Evolutionary conservation across 2,888 invertebrate genomes (phyloP).

Genomic region (Drosophila setosimentum): DNA sequence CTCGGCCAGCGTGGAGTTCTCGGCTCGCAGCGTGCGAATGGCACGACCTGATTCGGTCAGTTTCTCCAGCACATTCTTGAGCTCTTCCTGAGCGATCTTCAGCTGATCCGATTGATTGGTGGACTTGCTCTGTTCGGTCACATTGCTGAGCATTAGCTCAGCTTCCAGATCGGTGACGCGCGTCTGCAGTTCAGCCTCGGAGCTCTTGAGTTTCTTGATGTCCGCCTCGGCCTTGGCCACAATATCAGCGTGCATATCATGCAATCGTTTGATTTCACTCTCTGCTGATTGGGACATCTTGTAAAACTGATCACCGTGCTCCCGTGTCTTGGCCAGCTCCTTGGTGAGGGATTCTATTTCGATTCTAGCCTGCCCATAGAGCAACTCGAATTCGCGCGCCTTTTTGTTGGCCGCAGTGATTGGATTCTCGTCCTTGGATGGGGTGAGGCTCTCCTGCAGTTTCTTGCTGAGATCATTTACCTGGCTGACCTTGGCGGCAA

Average conservation of each 20-base stretch:
- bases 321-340: constrained; percentile 90
- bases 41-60: constrained; percentile 87
- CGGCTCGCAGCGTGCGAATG: constrained; percentile 87
- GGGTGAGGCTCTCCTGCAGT: constrained; percentile 88
- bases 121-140: constrained; percentile 86
- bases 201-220: constrained; percentile 85
- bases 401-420: constrained; percentile 88
- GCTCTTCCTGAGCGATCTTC: constrained; percentile 87
- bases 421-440: constrained; percentile 86
- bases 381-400: constrained; percentile 90
- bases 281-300: constrained; percentile 94
- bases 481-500: constrained; percentile 87
- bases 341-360: constrained; percentile 90
- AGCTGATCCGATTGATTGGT: constrained; percentile 86
- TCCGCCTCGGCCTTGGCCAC: constrained; percentile 88
- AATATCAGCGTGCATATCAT: constrained; percentile 87
- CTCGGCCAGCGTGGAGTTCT: constrained; percentile 88
- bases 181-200: constrained; percentile 87
- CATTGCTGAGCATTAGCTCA: constrained; percentile 88
- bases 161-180: constrained; percentile 89
- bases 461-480: constrained; percentile 90
- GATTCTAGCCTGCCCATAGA: constrained; percentile 87
- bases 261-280: constrained; percentile 89
- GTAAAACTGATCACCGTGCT: constrained; percentile 93
- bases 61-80: constrained; percentile 87